phyloP scores from a whole-genome alignment of 2,797 vertebrate species.

The Cuculus canorus region DNA sequence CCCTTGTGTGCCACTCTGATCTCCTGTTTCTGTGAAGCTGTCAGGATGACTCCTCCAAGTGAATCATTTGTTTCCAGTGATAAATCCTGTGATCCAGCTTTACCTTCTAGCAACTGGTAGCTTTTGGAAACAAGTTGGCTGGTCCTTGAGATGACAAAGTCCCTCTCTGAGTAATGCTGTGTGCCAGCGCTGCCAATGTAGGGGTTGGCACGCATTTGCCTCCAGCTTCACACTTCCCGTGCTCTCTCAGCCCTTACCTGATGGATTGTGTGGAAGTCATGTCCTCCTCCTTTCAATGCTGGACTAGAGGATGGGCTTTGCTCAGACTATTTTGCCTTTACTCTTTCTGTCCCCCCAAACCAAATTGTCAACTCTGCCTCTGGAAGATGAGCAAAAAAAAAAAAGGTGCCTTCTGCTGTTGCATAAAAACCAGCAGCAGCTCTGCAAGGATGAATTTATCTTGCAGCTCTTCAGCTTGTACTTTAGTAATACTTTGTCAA shows the following conservation, averaged over 20 bases:
- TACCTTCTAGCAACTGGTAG: fast-evolving
- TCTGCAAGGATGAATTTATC: neutral
- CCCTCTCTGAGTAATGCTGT: fast-evolving
- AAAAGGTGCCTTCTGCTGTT: neutral
- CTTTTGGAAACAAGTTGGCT: neutral
- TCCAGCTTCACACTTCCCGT: neutral
- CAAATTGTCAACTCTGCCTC: neutral
- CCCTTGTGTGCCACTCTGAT: fast-evolving
- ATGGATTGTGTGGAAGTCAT: neutral
- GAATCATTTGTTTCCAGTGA: neutral
- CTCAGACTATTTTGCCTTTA: neutral
- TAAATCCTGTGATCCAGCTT: neutral
- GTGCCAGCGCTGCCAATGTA: neutral
- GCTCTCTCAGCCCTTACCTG: neutral
- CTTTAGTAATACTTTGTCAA: slow-evolving; percentile 38
- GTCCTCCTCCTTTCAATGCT: neutral
- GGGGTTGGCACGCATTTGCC: no score
- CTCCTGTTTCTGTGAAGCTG: neutral
- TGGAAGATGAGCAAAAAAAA: neutral
- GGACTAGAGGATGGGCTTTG: neutral
- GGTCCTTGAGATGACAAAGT: neutral
- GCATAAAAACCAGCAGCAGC: neutral
- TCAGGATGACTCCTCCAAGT: neutral
- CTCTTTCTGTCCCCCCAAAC: neutral
- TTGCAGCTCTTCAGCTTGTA: slow-evolving; percentile 2